Percentiles rank a stretch among this genome's conserved stretches.
These are phyloP conservation scores for Cryptoprocta ferox DNA, from an alignment of 2,797 vertebrate genomes.

Conservation along the genomic window DNA sequence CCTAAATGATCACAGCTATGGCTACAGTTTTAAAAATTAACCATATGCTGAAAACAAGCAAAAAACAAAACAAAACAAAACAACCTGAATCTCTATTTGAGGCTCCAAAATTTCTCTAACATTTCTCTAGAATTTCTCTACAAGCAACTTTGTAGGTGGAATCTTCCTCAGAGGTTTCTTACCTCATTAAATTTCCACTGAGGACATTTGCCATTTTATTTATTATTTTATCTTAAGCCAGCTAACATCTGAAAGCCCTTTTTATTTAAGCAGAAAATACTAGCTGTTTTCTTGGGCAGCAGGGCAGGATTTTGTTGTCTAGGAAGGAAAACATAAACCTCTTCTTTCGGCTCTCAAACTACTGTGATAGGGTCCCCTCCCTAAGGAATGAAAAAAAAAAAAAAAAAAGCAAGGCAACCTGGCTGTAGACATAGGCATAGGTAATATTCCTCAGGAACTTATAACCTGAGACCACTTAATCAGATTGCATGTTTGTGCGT, in stretches of 20 bases:
- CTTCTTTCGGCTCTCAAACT: not conserved
- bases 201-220: not conserved
- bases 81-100: not conserved
- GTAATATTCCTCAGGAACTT: too few species aligned
- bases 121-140: not conserved
- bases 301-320: not conserved
- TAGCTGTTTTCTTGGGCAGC: not conserved
- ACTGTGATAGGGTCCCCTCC: too few species aligned
- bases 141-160: accelerated
- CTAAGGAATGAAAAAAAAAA: too few species aligned
- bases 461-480: too few species aligned
- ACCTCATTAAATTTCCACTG: not conserved
- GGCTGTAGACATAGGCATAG: too few species aligned
- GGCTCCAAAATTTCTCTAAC: not conserved
- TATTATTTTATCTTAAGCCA: not conserved
- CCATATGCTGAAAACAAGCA: not conserved
- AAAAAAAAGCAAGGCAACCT: too few species aligned
- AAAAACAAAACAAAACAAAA: not conserved
- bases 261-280: not conserved
- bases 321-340: not conserved
- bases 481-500: too few species aligned
- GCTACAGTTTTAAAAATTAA: not conserved
- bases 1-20: not conserved
- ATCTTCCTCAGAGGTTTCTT: not conserved
- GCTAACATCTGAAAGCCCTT: not conserved